phyloP scores from a whole-genome alignment of 2,113 vertebrate species.

The Synodontis membranacea region DNA sequence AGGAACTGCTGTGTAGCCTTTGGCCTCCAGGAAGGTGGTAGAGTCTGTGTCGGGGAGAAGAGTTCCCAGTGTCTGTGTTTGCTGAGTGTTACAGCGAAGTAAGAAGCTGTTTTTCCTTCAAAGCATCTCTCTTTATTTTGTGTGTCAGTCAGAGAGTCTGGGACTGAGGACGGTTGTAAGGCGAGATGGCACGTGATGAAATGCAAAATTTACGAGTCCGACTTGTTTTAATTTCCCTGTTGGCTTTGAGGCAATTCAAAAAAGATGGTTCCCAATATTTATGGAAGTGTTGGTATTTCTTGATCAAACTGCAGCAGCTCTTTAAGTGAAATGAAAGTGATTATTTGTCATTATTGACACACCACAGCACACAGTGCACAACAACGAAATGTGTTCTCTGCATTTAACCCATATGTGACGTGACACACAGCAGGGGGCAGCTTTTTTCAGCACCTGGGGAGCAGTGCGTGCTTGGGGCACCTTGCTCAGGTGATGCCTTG shows the following conservation, averaged over 20 bases:
- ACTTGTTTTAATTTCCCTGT: conserved; percentile 48
- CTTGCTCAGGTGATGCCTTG: no score
- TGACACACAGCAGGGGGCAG: no score
- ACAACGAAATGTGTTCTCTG: no score
- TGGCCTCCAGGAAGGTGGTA: neutral
- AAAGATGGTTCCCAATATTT: conserved; percentile 36
- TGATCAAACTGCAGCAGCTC: neutral
- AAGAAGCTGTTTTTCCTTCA: neutral
- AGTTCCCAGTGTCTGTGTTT: neutral
- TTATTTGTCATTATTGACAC: no score
- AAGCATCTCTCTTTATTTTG: neutral
- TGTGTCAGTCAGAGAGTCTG: neutral
- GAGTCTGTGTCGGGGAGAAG: no score
- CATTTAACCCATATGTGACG: no score
- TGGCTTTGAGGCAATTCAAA: conserved; percentile 7
- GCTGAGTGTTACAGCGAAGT: neutral
- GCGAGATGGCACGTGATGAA: conserved; percentile 14
- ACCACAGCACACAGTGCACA: no score
- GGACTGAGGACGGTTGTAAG: neutral
- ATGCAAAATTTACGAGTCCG: conserved; percentile 29
- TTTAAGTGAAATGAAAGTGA: no score
- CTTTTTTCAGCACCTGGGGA: no score
- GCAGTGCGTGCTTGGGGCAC: no score
- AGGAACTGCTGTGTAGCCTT: conserved; percentile 12
- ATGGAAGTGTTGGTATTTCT: conserved; percentile 10